Evolutionary conservation across 2,888 invertebrate species (phyloP).

Genomic region (Bellardia pandia): DNA sequence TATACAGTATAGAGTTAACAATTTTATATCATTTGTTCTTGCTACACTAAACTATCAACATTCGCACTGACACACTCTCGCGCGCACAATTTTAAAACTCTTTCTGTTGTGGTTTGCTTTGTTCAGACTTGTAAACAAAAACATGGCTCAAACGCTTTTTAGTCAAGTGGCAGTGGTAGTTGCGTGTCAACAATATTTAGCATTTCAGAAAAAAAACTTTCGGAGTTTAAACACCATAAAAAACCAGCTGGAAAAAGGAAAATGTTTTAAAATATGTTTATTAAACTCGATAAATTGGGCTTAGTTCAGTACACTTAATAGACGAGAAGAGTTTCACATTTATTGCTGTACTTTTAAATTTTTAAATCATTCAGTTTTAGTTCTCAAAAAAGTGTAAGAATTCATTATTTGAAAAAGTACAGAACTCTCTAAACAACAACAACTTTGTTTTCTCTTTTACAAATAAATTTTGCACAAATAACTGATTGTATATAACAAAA

Average conservation of each 20-base stretch:
- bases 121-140: constrained; percentile 25
- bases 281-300: too few relatives aligned
- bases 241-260: not conserved
- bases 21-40: constrained; percentile 46
- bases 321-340: too few relatives aligned
- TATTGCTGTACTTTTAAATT: too few relatives aligned
- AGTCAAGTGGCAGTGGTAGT: constrained; percentile 46
- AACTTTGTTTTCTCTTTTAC: not conserved
- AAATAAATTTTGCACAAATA: too few relatives aligned
- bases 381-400: too few relatives aligned
- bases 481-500: too few relatives aligned
- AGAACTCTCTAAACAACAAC: not conserved
- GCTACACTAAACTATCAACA: constrained; percentile 26
- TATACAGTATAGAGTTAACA: constrained; percentile 58
- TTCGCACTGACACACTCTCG: not conserved
- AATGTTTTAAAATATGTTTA: not conserved
- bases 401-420: too few relatives aligned
- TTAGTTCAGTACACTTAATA: too few relatives aligned
- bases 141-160: constrained; percentile 28
- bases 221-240: not conserved
- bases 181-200: constrained; percentile 50
- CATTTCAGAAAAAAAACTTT: constrained; percentile 9
- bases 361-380: too few relatives aligned
- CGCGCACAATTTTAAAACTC: constrained; percentile 18
- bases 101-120: not conserved